Evolutionary conservation across 2,888 invertebrate species (phyloP).

Genomic region (Morpho achilles): DNA sequence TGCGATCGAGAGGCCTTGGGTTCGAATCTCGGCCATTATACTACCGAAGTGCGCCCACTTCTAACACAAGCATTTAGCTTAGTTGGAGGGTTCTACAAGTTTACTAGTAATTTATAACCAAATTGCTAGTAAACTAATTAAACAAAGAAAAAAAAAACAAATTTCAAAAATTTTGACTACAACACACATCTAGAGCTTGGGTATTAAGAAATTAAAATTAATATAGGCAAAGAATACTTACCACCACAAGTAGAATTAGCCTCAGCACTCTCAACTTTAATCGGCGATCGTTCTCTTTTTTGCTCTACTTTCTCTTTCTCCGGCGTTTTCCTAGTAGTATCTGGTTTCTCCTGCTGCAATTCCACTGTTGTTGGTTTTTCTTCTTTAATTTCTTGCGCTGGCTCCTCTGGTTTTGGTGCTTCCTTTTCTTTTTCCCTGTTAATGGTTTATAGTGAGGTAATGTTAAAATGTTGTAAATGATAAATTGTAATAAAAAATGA

Average conservation of each 20-base stretch:
- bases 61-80: too few relatives aligned
- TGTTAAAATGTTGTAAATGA: too few relatives aligned
- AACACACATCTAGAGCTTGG: neutral
- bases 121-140: too few relatives aligned
- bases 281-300: constrained; percentile 41
- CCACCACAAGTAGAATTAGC: constrained; percentile 69
- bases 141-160: too few relatives aligned
- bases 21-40: too few relatives aligned
- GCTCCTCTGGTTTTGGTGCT: constrained; percentile 4
- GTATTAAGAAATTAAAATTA: neutral
- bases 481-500: too few relatives aligned
- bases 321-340: constrained; percentile 49
- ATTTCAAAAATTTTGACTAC: too few relatives aligned
- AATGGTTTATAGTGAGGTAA: neutral
- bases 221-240: constrained; percentile 11
- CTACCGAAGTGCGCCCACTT: too few relatives aligned
- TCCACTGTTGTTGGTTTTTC: constrained; percentile 23
- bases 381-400: neutral
- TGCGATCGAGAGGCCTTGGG: too few relatives aligned
- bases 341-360: constrained; percentile 34
- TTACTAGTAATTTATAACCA: too few relatives aligned
- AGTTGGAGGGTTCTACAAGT: too few relatives aligned
- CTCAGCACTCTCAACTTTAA: constrained; percentile 43
- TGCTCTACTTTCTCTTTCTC: constrained; percentile 27
- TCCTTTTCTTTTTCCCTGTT: constrained; percentile 48